Evolutionary conservation across 2,888 invertebrate species (phyloP), one percentile per base, ranked within the genome.

Genomic region (Agonopterix heracliana): DNA sequence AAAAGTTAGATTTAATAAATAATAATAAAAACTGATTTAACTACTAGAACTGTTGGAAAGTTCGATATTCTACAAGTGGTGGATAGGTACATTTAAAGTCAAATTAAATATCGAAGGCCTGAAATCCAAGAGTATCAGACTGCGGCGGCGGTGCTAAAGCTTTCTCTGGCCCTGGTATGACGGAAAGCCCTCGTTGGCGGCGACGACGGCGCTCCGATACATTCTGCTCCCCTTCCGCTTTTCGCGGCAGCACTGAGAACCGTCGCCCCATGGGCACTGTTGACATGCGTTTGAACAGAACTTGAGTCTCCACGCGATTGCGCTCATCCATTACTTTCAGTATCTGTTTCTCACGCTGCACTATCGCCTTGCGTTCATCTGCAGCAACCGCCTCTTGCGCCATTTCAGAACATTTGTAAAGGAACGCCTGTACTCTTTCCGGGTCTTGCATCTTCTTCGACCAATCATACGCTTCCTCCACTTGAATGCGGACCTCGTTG

Each of bases 201-300:
- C 73, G 74, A 42, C 56, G 71, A 47, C 68, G 73, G 13, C 86
- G 78, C 61, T 80, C 87, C 3, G 77, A 59, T 1, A 47, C 57
- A 1, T 49, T 38, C 2, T 68, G 71, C 0, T 64, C 72, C 1
- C 57, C 56, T 41, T 71, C 71, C 2, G 71, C 57, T 56, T 81
- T 78, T 14, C 75, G 67, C 10, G 80, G 87, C 51, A 85, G 59
- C 50, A 81, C 87, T 11, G 80, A 74, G 64, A 82, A 85, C 26
- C 81, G 74, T 9, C 85, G 70, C 1, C 84, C 87, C 0, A 61
- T 45, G 0, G 85, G 88, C 40, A 86, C 78, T 0, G 71, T 78
- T 10, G 86, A 79, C 74, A 85, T 84, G 36, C 82, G 74, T 60
- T 86, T 86, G 58, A 84, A 87, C 53, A 85, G 52, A 36, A 86